These are phyloP conservation scores for Diachrysia chrysitis DNA, from an alignment of 2,888 invertebrate genomes.

Conservation along the genomic window DNA sequence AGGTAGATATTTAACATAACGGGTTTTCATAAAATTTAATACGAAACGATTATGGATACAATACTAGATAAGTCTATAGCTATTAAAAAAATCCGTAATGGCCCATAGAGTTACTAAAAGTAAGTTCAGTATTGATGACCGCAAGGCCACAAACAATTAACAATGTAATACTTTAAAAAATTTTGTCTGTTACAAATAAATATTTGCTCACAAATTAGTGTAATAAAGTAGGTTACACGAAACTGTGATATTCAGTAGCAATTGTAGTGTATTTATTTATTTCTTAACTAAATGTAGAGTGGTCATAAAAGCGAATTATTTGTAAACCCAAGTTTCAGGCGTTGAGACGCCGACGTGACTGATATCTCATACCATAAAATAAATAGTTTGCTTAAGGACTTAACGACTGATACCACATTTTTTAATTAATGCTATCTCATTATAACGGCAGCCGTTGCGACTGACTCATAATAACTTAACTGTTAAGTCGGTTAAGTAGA, in stretches of 20 bases:
- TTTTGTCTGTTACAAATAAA: slow-evolving; percentile 2
- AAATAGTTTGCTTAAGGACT: slow-evolving; percentile 61
- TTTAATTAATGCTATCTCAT: slow-evolving; percentile 54
- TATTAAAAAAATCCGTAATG: too few relatives aligned
- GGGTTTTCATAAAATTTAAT: slow-evolving; percentile 12
- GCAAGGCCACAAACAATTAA: too few relatives aligned
- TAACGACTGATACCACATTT: slow-evolving; percentile 52
- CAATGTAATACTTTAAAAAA: neutral
- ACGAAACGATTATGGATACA: too few relatives aligned
- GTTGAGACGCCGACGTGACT: slow-evolving; percentile 72
- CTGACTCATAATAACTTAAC: slow-evolving; percentile 61
- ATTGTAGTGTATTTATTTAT: slow-evolving; percentile 62
- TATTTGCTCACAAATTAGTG: slow-evolving; percentile 39
- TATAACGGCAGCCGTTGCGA: slow-evolving; percentile 64
- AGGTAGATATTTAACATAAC: slow-evolving; percentile 35
- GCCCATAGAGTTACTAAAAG: too few relatives aligned
- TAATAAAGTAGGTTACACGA: slow-evolving; percentile 14
- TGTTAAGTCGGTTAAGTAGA: slow-evolving; percentile 45
- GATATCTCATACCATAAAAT: slow-evolving; percentile 66
- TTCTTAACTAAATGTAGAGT: slow-evolving; percentile 62
- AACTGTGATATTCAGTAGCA: slow-evolving; percentile 38
- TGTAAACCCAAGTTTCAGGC: slow-evolving; percentile 63
- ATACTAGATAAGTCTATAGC: too few relatives aligned
- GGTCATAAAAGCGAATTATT: slow-evolving; percentile 65
- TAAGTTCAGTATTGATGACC: too few relatives aligned